Conservation (phyloP, 2,113 vertebrate species). For the Perccottus glenii region DNA sequence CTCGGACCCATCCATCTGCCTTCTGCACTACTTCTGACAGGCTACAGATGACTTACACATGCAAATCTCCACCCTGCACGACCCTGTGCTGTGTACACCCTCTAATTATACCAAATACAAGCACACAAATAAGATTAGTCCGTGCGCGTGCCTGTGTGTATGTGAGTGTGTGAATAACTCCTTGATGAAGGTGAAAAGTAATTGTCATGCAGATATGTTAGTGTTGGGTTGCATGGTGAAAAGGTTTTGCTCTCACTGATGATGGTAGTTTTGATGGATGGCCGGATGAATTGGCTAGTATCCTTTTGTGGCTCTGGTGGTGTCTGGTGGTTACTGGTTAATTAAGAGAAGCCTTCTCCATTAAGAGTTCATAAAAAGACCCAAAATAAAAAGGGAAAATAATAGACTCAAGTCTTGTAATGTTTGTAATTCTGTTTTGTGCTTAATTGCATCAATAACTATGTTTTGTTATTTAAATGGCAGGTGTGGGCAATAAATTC, state of each 20-base stretch:
- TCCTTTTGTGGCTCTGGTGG: constrained; percentile 35
- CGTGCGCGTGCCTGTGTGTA: constrained; percentile 36
- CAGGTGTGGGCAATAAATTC: constrained; percentile 91
- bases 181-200: constrained; percentile 98
- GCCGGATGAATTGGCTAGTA: constrained; percentile 57
- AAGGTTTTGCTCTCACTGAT: constrained; percentile 84
- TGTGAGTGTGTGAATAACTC: constrained; percentile 67
- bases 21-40: constrained; percentile 93
- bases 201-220: constrained; percentile 97
- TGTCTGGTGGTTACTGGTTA: constrained; percentile 43
- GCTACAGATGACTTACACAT: constrained; percentile 98
- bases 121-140: constrained; percentile 97
- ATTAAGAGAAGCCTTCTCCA: constrained; percentile 55
- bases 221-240: constrained; percentile 84
- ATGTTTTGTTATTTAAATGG: constrained; percentile 28
- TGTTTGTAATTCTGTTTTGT: background rate
- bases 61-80: constrained; percentile 92
- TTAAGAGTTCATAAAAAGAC: constrained; percentile 51
- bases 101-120: constrained; percentile 98
- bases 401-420: background rate
- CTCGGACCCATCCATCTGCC: constrained; percentile 89
- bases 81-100: constrained; percentile 88
- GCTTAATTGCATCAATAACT: background rate
- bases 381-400: constrained; percentile 6
- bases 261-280: constrained; percentile 79